A percentile compares a stretch with the other conserved stretches of the same genome.
Evolutionary conservation across 2,797 vertebrate species (phyloP).

Genomic region (Propithecus deckenii): DNA sequence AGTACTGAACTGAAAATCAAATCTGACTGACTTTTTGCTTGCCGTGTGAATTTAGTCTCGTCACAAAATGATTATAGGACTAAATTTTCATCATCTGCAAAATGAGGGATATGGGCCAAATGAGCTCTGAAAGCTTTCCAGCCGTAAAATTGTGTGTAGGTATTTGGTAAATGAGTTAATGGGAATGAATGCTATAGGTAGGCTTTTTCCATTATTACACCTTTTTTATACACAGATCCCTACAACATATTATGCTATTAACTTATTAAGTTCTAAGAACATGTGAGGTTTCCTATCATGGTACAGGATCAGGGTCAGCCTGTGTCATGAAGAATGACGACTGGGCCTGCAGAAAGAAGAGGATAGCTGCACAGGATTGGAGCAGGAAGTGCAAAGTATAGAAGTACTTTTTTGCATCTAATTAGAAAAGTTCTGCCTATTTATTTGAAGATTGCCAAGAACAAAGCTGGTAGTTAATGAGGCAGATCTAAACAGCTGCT

Average conservation of each 20-base stretch:
- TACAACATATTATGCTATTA: not conserved
- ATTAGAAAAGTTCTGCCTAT: not conserved
- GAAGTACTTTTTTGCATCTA: constrained; percentile 6
- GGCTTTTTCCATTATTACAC: not conserved
- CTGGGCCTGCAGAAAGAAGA: not conserved
- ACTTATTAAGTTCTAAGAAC: not conserved
- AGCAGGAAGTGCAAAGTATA: not conserved
- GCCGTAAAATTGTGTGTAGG: not conserved
- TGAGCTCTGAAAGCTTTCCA: not conserved
- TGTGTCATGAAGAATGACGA: not conserved
- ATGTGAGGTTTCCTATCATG: not conserved
- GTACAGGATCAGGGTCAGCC: not conserved
- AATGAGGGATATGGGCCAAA: not conserved
- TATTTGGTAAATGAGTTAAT: not conserved
- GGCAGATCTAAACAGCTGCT: not conserved
- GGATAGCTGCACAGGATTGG: not conserved
- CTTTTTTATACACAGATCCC: not conserved
- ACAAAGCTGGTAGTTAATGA: not conserved
- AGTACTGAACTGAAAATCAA: not conserved
- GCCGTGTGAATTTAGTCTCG: not conserved
- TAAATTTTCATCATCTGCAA: constrained; percentile 3
- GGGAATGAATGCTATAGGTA: not conserved
- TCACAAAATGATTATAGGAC: not conserved
- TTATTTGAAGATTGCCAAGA: not conserved
- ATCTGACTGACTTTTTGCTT: not conserved